phyloP scores from a whole-genome alignment of 2,113 vertebrate genomes.

The Poeciliopsis retropinna region DNA sequence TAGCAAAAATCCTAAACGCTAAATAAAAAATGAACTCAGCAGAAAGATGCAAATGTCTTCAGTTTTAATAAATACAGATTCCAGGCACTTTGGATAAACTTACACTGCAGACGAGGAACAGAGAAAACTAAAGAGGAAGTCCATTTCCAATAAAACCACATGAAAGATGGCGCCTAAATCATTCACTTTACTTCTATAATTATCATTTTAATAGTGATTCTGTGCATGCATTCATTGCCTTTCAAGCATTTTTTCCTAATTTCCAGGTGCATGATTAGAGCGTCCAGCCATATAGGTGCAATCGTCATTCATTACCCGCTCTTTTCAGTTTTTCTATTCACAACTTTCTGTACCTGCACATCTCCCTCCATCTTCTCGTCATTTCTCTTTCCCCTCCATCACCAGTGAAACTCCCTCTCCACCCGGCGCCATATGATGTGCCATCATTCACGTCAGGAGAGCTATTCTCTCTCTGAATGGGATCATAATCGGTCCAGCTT shows the following conservation, averaged over 20 bases:
- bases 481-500: constrained; percentile 76
- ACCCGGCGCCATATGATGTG: constrained; percentile 68
- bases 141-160: not conserved
- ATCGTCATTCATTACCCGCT: constrained; percentile 53
- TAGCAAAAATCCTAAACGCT: no score
- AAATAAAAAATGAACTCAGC: no score
- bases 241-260: constrained; percentile 2
- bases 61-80: no score
- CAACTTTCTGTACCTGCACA: constrained; percentile 41
- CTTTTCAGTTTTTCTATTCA: constrained; percentile 48
- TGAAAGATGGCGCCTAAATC: not conserved
- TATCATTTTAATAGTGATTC: constrained; percentile 1
- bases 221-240: constrained; percentile 14
- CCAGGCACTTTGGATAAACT: not conserved
- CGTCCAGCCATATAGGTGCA: constrained; percentile 54
- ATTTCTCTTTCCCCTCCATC: constrained; percentile 54
- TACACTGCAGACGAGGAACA: not conserved
- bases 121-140: not conserved
- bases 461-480: constrained; percentile 75
- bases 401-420: constrained; percentile 54
- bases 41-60: no score
- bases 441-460: constrained; percentile 74
- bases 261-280: constrained; percentile 34
- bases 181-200: not conserved
- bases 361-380: constrained; percentile 50